A percentile compares a stretch with the other conserved stretches of the same genome.
Conservation (phyloP, 1,140 invertebrate species). For the Meloidogyne floridensis region DNA sequence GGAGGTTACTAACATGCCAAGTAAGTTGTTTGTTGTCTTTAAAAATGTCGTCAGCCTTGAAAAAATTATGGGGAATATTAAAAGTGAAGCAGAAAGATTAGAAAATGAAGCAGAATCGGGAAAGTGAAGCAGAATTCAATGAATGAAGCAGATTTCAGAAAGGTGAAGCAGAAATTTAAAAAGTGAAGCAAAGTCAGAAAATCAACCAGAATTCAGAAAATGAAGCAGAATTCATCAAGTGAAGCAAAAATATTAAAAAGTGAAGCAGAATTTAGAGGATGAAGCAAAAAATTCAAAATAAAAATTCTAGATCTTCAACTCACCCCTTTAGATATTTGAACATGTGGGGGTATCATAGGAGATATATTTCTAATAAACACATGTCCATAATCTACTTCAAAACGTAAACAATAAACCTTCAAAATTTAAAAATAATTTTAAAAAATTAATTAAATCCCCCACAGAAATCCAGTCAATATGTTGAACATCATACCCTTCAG, state of each 20-base stretch:
- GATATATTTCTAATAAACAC: slow-evolving; percentile 53
- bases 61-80: too few relatives aligned
- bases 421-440: slow-evolving; percentile 35
- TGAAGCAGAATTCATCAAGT: too few relatives aligned
- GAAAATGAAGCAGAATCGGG: too few relatives aligned
- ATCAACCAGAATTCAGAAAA: too few relatives aligned
- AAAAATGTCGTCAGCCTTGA: neutral
- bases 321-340: slow-evolving; percentile 44
- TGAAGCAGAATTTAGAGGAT: slow-evolving; percentile 7
- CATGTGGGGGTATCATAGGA: slow-evolving; percentile 58
- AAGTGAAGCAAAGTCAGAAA: too few relatives aligned
- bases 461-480: slow-evolving; percentile 57
- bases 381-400: slow-evolving; percentile 61
- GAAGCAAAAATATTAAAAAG: too few relatives aligned
- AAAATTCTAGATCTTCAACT: neutral
- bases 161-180: too few relatives aligned
- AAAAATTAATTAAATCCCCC: neutral
- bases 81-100: too few relatives aligned
- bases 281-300: neutral
- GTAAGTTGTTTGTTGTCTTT: neutral
- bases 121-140: too few relatives aligned
- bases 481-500: slow-evolving; percentile 59
- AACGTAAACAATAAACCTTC: slow-evolving; percentile 63
- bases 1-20: slow-evolving; percentile 47
- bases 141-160: too few relatives aligned